phyloP scores from a whole-genome alignment of 2,797 vertebrate genomes.

The Microctenopoma steveboyesi region DNA sequence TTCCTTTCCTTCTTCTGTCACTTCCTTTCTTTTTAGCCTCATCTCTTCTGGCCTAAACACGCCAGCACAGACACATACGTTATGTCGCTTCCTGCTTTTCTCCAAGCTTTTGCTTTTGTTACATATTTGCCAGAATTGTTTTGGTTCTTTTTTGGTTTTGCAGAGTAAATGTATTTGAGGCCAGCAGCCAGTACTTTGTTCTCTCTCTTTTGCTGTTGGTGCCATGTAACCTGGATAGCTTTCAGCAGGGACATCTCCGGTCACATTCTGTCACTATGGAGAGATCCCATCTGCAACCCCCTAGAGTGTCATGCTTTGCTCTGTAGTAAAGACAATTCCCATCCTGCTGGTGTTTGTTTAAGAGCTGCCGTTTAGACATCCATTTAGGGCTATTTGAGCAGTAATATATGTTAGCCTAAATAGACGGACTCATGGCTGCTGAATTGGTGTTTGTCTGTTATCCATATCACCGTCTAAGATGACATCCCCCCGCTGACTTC shows the following conservation, averaged over 20 bases:
- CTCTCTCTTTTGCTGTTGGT: slow-evolving; percentile 50
- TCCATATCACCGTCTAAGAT: slow-evolving; percentile 61
- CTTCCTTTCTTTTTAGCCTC: slow-evolving; percentile 66
- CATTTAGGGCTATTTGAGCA: slow-evolving; percentile 79
- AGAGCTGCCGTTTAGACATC: slow-evolving; percentile 74
- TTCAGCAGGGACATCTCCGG: slow-evolving; percentile 78
- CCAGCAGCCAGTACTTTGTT: slow-evolving; percentile 49
- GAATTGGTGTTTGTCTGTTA: slow-evolving; percentile 65
- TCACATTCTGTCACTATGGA: slow-evolving; percentile 82
- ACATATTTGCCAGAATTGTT: slow-evolving; percentile 58
- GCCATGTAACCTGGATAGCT: slow-evolving; percentile 78
- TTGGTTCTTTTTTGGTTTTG: slow-evolving; percentile 37
- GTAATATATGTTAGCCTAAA: slow-evolving; percentile 77
- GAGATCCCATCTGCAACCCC: slow-evolving; percentile 77
- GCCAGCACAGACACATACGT: slow-evolving; percentile 25
- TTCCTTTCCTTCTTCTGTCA: slow-evolving; percentile 72
- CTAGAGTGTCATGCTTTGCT: slow-evolving; percentile 73
- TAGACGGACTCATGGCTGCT: slow-evolving; percentile 68
- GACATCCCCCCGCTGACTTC: slow-evolving; percentile 50
- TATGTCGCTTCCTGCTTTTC: slow-evolving; percentile 47
- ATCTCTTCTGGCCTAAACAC: slow-evolving; percentile 65
- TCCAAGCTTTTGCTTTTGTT: slow-evolving; percentile 69
- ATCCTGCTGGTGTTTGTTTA: slow-evolving; percentile 83
- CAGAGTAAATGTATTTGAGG: slow-evolving; percentile 56
- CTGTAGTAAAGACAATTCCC: slow-evolving; percentile 76